phyloP scores from a whole-genome alignment of 2,888 invertebrate species.

The Micoletzkya japonica region DNA sequence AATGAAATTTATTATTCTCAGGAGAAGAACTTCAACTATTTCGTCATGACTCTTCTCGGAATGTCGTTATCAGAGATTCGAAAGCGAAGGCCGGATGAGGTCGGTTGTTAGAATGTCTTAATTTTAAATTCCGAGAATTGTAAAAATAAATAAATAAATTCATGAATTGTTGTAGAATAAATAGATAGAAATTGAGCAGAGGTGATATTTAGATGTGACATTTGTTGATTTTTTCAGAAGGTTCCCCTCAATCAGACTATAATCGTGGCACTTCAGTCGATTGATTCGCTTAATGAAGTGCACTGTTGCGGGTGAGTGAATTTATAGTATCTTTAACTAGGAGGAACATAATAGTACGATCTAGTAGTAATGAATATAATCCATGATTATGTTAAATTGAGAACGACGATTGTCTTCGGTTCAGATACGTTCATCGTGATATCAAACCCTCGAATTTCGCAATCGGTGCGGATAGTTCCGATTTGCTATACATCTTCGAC shows the following conservation, averaged over 20 bases:
- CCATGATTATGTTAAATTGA: background rate
- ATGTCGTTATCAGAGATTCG: slow-evolving; percentile 15
- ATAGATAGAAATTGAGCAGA: too few species aligned
- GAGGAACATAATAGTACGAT: background rate
- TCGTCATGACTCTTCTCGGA: slow-evolving; percentile 24
- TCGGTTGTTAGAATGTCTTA: too few species aligned
- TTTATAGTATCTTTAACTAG: background rate
- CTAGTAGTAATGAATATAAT: background rate
- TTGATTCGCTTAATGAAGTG: slow-evolving; percentile 9
- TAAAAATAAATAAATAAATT: background rate
- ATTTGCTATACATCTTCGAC: slow-evolving; percentile 45
- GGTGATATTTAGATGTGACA: background rate
- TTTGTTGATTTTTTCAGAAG: background rate
- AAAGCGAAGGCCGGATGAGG: slow-evolving; percentile 21
- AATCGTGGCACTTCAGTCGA: slow-evolving; percentile 11
- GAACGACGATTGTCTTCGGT: background rate
- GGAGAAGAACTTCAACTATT: slow-evolving; percentile 18
- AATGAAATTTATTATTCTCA: background rate
- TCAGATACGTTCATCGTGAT: slow-evolving; percentile 44
- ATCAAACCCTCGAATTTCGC: slow-evolving; percentile 52
- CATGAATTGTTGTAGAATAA: too few species aligned
- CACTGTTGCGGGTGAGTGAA: slow-evolving; percentile 15
- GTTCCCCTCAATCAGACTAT: slow-evolving; percentile 3
- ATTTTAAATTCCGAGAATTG: too few species aligned
- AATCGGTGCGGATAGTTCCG: slow-evolving; percentile 34